Base-by-base conservation (phyloP, 2,113 vertebrate genomes). In the Forbesichthys agassizii region DNA sequence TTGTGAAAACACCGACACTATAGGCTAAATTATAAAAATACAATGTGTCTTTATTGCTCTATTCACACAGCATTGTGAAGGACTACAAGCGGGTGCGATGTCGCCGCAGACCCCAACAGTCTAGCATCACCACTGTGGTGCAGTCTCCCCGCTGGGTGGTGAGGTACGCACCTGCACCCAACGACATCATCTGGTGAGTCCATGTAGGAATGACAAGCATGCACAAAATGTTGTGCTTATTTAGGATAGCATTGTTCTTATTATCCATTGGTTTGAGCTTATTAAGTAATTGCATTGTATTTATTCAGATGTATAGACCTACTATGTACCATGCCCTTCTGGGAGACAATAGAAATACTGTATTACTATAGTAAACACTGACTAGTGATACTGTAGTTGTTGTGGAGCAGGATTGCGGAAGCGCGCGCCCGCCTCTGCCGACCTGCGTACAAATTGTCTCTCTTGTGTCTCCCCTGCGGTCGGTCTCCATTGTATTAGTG, bases 161-260 rank as follows among this genome's bases (percentile, higher is more conserved):
- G 54, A 5, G 58, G 78, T 93, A 95, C 8, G 96, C 97, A 33
- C 95, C 96, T 6, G 94, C 96, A 58, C 97, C 97, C 69, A 96
- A 86, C 54, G 95, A 98, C 86, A 96, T 99, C 70, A 96, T 98
- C 86, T 99, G 98, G 98, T 99, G 85, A 94, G 92, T 83, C 33
- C 12, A 33, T 20, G 36, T 27, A 27, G 36, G 36, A 42, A 42
- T 42, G 36, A 42, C 36, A 42, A 42, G 7, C 36, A 42, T 42
- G 27, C 27, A 27, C 27, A 3, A 27, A 27, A 27, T 27, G 27
- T 27, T 27, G 27, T 27, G 27, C 27, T 27, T 27, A 27, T 42
- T 42, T 8, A 42, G 36, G 7, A 42, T 42, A 42, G 36, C 36
- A 42, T 42, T 42, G 36, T 42, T 42, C 36, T 42, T 66, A 69